phyloP scores from a whole-genome alignment of 2,797 vertebrate genomes.

The Cichlasoma orientale region DNA sequence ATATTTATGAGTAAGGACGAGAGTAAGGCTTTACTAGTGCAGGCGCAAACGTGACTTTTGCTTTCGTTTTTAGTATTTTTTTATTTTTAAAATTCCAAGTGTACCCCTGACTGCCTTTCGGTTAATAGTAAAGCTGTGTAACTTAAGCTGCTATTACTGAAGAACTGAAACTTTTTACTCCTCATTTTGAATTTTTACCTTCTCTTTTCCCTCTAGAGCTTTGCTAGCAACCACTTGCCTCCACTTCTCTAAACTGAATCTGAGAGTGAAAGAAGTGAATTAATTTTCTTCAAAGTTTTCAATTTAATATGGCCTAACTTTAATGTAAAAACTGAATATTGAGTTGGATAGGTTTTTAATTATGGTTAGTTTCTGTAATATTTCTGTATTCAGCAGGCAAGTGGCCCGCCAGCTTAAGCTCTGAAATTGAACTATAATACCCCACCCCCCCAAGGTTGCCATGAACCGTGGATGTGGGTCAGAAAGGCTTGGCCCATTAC shows the following conservation, averaged over 20 bases:
- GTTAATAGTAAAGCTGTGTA: constrained; percentile 10
- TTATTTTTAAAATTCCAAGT: constrained; percentile 6
- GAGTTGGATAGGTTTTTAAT: constrained; percentile 52
- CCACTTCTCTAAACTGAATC: constrained; percentile 10
- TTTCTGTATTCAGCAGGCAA: constrained; percentile 17
- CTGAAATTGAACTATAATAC: constrained; percentile 56
- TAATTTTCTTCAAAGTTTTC: constrained; percentile 35
- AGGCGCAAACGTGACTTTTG: constrained; percentile 33
- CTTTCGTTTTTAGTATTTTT: constrained; percentile 13
- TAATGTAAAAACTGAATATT: constrained; percentile 34
- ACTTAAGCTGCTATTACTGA: not conserved
- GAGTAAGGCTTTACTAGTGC: constrained; percentile 32
- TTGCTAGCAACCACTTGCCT: constrained; percentile 41
- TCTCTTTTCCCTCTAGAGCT: constrained; percentile 2
- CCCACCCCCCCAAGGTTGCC: constrained; percentile 36
- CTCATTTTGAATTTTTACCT: constrained; percentile 36
- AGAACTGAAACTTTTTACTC: constrained; percentile 27
- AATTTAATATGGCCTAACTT: constrained; percentile 22
- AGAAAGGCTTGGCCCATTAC: constrained; percentile 77
- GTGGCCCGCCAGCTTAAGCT: constrained; percentile 47
- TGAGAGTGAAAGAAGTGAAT: constrained; percentile 23
- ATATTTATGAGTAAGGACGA: constrained; percentile 76
- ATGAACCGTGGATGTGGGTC: constrained; percentile 69
- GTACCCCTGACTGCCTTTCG: constrained; percentile 33
- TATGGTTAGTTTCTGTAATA: constrained; percentile 27